Evolutionary conservation across 92 coral and sea anemone genomes (phyloP).

Genomic region (Phenganax subtilis): DNA sequence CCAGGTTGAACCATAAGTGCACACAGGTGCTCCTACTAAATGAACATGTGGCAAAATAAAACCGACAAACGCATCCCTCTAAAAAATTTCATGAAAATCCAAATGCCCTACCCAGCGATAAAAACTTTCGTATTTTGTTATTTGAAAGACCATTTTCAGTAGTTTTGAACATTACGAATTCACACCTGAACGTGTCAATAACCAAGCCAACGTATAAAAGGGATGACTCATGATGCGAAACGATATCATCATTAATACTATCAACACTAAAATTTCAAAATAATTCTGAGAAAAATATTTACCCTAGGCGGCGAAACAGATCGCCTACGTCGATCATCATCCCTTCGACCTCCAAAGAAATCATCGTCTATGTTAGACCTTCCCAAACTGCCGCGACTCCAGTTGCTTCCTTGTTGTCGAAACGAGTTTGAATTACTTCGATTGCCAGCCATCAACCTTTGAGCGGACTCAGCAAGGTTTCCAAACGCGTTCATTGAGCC

Average conservation of each 20-base stretch:
- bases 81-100: too few species aligned
- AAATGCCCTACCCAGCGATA: too few species aligned
- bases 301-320: constrained; percentile 36
- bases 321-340: constrained; percentile 16
- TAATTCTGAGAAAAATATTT: not conserved
- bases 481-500: constrained; percentile 36
- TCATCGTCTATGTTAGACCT: constrained; percentile 28
- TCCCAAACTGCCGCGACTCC: constrained; percentile 18
- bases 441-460: constrained; percentile 24
- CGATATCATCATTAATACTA: not conserved
- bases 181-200: too few species aligned
- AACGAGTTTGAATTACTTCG: not conserved
- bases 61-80: too few species aligned
- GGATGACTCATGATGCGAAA: not conserved
- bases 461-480: constrained; percentile 29
- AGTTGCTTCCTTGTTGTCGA: not conserved
- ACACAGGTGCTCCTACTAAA: too few species aligned
- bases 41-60: too few species aligned
- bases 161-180: too few species aligned
- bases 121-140: too few species aligned
- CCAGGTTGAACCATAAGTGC: too few species aligned
- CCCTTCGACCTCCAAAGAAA: constrained; percentile 15
- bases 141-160: too few species aligned
- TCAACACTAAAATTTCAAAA: not conserved
- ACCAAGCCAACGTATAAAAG: not conserved